These are phyloP conservation scores for Bedellia somnulentella DNA, from an alignment of 2,888 invertebrate species.

Conservation along the genomic window DNA sequence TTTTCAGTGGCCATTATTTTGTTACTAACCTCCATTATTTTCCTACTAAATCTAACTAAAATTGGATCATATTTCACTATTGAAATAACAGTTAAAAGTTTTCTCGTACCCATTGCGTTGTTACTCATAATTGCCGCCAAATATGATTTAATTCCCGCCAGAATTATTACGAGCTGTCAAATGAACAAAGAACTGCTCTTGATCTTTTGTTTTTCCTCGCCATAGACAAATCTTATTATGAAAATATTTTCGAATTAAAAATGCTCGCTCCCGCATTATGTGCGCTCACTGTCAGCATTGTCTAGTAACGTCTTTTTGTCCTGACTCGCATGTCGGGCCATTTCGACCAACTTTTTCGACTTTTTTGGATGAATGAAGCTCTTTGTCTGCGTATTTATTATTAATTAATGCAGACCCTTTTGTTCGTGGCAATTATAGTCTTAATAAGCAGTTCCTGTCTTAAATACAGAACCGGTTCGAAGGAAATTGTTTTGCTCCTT, in stretches of 20 bases:
- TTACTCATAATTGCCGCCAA: constrained; percentile 25
- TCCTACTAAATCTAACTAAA: too few relatives aligned
- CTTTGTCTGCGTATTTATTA: constrained; percentile 61
- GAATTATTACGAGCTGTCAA: constrained; percentile 45
- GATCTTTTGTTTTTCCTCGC: constrained; percentile 47
- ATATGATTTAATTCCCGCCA: constrained; percentile 37
- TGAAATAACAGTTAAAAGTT: too few relatives aligned
- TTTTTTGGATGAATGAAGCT: constrained; percentile 31
- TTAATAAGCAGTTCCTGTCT: constrained; percentile 59
- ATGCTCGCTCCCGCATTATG: constrained; percentile 57
- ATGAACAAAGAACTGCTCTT: constrained; percentile 36
- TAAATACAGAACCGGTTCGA: constrained; percentile 37
- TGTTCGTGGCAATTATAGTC: constrained; percentile 61
- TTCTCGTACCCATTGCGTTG: too few relatives aligned
- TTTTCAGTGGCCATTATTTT: too few relatives aligned
- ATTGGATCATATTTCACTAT: too few relatives aligned
- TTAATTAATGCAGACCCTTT: constrained; percentile 56
- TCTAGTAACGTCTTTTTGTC: constrained; percentile 50
- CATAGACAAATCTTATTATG: constrained; percentile 62
- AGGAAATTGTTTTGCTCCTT: too few relatives aligned
- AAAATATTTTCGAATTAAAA: constrained; percentile 61
- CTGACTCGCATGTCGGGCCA: constrained; percentile 55
- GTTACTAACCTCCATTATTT: too few relatives aligned
- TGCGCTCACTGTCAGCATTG: constrained; percentile 57
- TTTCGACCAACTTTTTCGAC: constrained; percentile 60